Evolutionary conservation across 2,888 invertebrate genomes (phyloP), one percentile per base, ranked within the genome.

Genomic region (Tipula unca): DNA sequence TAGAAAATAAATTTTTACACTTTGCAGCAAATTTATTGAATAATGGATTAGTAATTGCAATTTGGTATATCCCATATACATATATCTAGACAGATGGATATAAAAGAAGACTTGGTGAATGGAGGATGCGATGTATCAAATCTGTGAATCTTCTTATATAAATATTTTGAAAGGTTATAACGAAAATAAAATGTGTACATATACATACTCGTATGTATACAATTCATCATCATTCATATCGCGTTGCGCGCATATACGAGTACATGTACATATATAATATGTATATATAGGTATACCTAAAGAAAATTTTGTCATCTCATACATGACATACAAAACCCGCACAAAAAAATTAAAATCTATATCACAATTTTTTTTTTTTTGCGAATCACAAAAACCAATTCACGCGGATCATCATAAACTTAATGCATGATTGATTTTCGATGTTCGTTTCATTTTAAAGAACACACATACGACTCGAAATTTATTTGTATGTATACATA

Each of bases 41-140:
- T 69, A 69, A 69, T 69, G 69, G 69, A 69, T 69, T 69, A 69
- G 69, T 69, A 25, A 69, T 69, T 69, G 69, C 69, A 69, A 69
- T 69, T 69, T 69, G 20, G 69, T 69, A 69, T 69, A 25, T 69
- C 25, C 20, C 25, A 69, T 25, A 14, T 8, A 25, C 10, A 69
- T 25, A 69, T 48, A 48, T 48, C 10, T 39, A 39, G 39, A 39
- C 10, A 39, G 13, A 39, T 39, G 2, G 39, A 39, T 39, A 39
- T 10, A 42, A 69, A 10, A 25, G 10, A 69, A 69, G 25, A 25
- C 25, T 69, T 25, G 69, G 69, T 69, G 69, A 69, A 69, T 69
- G 25, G 69, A 69, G 69, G 69, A 69, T 69, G 10, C 69, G 25
- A 69, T 25, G 25, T 69, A 69, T 69, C 25, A 69, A 69, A 69